Evolutionary conservation across 1,140 invertebrate genomes (phyloP).

Genomic region (Daktulosphaira vitifoliae): DNA sequence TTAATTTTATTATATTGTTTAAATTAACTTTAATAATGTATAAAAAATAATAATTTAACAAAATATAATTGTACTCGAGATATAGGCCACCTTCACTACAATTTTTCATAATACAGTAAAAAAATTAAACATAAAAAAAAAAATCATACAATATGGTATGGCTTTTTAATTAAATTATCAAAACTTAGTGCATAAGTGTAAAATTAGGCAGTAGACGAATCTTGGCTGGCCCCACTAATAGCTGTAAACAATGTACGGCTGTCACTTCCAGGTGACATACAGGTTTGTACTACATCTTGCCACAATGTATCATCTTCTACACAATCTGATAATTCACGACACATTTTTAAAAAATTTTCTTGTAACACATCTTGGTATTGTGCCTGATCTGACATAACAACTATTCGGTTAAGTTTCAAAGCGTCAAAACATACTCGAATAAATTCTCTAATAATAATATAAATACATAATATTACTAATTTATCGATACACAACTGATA

Average conservation of each 20-base stretch:
- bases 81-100: no score
- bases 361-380: constrained; percentile 81
- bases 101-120: no score
- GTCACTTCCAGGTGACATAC: constrained; percentile 53
- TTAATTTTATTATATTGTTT: no score
- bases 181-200: no score
- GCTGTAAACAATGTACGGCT: constrained; percentile 59
- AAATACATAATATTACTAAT: constrained; percentile 36
- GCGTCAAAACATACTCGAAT: constrained; percentile 77
- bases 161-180: no score
- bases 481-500: no score
- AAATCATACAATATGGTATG: no score
- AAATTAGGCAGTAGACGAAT: constrained; percentile 56
- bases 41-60: no score
- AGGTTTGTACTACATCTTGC: constrained; percentile 50
- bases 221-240: constrained; percentile 56
- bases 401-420: constrained; percentile 72
- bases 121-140: no score
- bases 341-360: constrained; percentile 76
- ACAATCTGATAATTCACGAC: constrained; percentile 57
- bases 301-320: constrained; percentile 61
- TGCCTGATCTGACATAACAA: constrained; percentile 75
- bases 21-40: no score
- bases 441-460: constrained; percentile 62
- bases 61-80: no score